These are phyloP conservation scores for Apodemia mormo DNA, from an alignment of 2,888 invertebrate species.

Conservation along the genomic window DNA sequence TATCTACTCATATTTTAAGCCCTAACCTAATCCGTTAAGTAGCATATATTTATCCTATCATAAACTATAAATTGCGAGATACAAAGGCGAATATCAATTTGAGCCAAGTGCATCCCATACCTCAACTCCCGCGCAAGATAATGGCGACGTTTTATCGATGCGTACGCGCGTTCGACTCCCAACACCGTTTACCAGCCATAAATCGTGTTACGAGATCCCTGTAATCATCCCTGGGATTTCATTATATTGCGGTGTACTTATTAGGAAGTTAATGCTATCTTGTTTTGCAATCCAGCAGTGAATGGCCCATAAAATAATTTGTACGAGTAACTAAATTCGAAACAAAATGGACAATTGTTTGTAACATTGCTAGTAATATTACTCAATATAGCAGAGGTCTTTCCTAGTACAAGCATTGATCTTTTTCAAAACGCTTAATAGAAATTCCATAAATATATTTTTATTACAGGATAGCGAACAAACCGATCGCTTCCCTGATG, in stretches of 20 bases:
- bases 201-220: conserved; percentile 61
- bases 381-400: neutral
- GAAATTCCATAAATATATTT: no score
- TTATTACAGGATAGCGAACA: no score
- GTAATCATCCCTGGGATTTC: conserved; percentile 69
- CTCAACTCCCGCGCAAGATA: conserved; percentile 47
- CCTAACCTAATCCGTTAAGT: neutral
- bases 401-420: neutral
- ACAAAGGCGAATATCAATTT: neutral
- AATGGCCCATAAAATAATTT: conserved; percentile 21
- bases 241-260: conserved; percentile 57
- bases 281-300: conserved; percentile 17
- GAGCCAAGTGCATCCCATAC: conserved; percentile 42
- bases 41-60: conserved; percentile 6
- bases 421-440: no score
- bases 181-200: conserved; percentile 58
- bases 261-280: conserved; percentile 45
- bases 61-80: conserved; percentile 11
- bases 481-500: no score
- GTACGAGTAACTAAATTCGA: neutral
- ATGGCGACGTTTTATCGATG: conserved; percentile 64
- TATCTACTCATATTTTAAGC: neutral
- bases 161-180: conserved; percentile 58
- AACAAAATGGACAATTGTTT: neutral
- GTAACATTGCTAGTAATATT: neutral